These are phyloP conservation scores for Pycnonotus jocosus DNA, from an alignment of 2,113 vertebrate species.

Conservation along the genomic window DNA sequence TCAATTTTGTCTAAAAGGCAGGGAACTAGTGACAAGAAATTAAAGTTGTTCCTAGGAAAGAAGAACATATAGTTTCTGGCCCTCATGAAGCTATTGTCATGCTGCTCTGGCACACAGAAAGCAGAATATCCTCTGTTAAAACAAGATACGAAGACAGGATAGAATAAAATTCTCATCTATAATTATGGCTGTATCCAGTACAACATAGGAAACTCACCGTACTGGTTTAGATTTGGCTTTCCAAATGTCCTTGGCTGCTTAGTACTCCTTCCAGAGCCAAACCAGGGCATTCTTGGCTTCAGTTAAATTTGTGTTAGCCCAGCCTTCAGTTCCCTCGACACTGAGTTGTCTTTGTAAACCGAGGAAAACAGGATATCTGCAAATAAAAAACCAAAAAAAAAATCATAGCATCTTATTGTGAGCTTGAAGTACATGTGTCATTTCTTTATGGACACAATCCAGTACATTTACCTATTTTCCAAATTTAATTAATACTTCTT, in stretches of 20 bases:
- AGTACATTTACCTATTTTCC: neutral
- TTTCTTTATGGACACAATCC: neutral
- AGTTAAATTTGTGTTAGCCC: constrained; percentile 48
- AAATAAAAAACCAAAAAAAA: neutral
- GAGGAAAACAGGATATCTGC: constrained; percentile 58
- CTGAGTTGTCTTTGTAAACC: constrained; percentile 63
- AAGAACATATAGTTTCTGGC: neutral
- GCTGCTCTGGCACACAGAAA: neutral
- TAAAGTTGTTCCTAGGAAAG: neutral
- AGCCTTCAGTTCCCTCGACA: constrained; percentile 7
- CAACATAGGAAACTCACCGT: neutral
- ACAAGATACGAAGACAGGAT: neutral
- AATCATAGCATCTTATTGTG: constrained; percentile 3
- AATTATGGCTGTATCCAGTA: neutral
- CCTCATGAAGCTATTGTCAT: neutral
- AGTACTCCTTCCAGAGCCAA: constrained; percentile 27
- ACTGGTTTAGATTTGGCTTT: constrained; percentile 26
- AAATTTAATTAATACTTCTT: neutral
- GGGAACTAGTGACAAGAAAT: neutral
- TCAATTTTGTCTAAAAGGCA: neutral
- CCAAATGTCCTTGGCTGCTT: constrained; percentile 49
- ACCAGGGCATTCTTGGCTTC: constrained; percentile 58
- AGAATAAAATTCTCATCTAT: neutral
- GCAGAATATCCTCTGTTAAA: neutral
- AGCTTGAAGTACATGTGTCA: neutral